phyloP scores from a whole-genome alignment of 1,140 invertebrate species.

The Drosophila virilis region DNA sequence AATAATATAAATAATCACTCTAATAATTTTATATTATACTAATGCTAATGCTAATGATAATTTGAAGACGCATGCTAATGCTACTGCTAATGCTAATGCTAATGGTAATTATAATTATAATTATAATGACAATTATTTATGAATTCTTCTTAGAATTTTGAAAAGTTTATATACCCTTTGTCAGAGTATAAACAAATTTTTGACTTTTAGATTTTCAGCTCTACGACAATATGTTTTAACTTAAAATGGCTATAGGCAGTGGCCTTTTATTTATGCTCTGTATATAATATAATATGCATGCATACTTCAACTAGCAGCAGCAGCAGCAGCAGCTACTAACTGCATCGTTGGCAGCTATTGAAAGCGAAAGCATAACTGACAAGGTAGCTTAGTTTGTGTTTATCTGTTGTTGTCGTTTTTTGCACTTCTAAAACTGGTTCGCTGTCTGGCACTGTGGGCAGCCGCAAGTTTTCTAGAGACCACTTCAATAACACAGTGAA shows the following conservation, averaged over 20 bases:
- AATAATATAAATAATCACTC: too few species aligned
- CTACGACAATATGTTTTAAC: too few species aligned
- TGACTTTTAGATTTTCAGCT: too few species aligned
- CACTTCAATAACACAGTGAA: conserved; percentile 68
- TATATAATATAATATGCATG: conserved; percentile 21
- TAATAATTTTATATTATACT: too few species aligned
- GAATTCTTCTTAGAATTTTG: too few species aligned
- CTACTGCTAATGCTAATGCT: too few species aligned
- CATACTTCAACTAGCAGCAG: conserved; percentile 23
- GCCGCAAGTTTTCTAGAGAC: conserved; percentile 66
- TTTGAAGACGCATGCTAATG: too few species aligned
- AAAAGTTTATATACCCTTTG: not conserved
- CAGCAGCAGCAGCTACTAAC: conserved; percentile 13
- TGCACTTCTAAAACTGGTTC: conserved; percentile 79
- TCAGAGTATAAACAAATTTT: not conserved
- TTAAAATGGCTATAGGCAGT: conserved; percentile 20
- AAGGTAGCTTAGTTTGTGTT: conserved; percentile 76
- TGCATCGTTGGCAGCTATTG: conserved; percentile 47
- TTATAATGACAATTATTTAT: too few species aligned
- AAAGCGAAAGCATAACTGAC: conserved; percentile 83
- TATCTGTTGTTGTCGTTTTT: conserved; percentile 58
- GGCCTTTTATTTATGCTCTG: conserved; percentile 39
- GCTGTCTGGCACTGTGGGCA: conserved; percentile 72
- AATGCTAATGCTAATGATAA: too few species aligned
- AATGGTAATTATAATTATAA: too few species aligned